Conservation (phyloP, 1,140 invertebrate species). For the Caerostris darwini region DNA sequence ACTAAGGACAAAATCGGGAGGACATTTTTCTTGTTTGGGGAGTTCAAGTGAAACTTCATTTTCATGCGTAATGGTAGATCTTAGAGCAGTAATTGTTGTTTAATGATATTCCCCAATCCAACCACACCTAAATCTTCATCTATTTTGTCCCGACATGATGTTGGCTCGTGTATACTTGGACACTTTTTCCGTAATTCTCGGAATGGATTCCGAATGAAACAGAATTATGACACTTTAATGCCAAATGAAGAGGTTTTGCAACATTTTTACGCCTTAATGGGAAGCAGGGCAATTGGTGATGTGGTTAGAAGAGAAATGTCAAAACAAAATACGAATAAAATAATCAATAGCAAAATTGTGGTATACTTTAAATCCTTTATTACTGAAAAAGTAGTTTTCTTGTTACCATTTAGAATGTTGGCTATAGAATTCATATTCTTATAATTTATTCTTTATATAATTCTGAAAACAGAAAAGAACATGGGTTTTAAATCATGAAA, state of each 20-base stretch:
- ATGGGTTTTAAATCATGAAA: too few relatives aligned
- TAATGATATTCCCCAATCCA: slow-evolving; percentile 63
- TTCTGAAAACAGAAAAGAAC: too few relatives aligned
- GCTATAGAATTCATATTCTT: too few relatives aligned
- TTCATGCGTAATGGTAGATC: slow-evolving; percentile 71
- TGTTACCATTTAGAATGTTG: background rate
- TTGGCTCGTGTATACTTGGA: background rate
- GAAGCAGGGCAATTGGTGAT: background rate
- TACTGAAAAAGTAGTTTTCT: background rate
- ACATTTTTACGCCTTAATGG: background rate
- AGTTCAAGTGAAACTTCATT: slow-evolving; percentile 57
- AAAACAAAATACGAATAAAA: background rate
- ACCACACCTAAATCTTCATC: slow-evolving; percentile 74
- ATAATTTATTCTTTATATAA: too few relatives aligned
- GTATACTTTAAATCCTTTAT: background rate
- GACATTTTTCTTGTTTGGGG: slow-evolving; percentile 69
- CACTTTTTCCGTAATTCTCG: slow-evolving; percentile 26
- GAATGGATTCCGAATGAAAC: slow-evolving; percentile 19
- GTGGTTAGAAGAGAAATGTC: background rate
- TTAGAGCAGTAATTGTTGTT: slow-evolving; percentile 63
- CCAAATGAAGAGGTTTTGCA: slow-evolving; percentile 34
- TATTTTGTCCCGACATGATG: slow-evolving; percentile 54
- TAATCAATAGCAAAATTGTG: background rate
- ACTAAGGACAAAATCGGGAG: background rate
- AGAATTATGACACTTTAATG: slow-evolving; percentile 34